Evolutionary conservation across 2,888 invertebrate genomes (phyloP).

Genomic region (Ecdyonurus torrentis): DNA sequence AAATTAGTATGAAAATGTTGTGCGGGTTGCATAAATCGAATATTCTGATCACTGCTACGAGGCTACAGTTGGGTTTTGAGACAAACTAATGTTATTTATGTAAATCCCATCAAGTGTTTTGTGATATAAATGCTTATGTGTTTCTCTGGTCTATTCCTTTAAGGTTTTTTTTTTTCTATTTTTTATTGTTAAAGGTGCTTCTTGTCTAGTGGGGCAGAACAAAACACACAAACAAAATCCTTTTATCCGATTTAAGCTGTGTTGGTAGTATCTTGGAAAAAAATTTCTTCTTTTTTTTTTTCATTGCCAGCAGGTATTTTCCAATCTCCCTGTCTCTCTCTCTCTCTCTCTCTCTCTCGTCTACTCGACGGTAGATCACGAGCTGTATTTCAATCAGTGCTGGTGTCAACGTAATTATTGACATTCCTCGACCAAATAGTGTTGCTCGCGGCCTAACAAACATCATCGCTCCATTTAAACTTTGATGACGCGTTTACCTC

Average conservation of each 20-base stretch:
- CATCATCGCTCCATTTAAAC: background rate
- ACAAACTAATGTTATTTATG: too few species aligned
- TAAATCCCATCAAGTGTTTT: too few species aligned
- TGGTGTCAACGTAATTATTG: background rate
- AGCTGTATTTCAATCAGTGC: background rate
- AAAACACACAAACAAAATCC: background rate
- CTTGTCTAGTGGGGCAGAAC: background rate
- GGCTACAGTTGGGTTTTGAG: too few species aligned
- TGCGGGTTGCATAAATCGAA: too few species aligned
- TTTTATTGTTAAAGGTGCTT: background rate
- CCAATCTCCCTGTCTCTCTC: background rate
- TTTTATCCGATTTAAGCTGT: background rate
- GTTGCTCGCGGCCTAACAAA: background rate
- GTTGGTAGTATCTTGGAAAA: background rate
- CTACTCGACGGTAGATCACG: too few species aligned
- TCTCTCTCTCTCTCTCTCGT: too few species aligned
- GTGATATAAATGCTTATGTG: too few species aligned
- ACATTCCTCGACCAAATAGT: background rate
- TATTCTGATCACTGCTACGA: too few species aligned
- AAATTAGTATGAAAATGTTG: too few species aligned
- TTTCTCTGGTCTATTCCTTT: too few species aligned
- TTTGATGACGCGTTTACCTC: background rate
- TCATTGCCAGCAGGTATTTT: background rate
- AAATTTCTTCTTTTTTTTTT: background rate
- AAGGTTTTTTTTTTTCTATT: background rate